A percentile compares a stretch with the other conserved stretches of the same genome.
phyloP scores from a whole-genome alignment of 1,140 invertebrate species.

The Pogonognathellus flavescens region DNA sequence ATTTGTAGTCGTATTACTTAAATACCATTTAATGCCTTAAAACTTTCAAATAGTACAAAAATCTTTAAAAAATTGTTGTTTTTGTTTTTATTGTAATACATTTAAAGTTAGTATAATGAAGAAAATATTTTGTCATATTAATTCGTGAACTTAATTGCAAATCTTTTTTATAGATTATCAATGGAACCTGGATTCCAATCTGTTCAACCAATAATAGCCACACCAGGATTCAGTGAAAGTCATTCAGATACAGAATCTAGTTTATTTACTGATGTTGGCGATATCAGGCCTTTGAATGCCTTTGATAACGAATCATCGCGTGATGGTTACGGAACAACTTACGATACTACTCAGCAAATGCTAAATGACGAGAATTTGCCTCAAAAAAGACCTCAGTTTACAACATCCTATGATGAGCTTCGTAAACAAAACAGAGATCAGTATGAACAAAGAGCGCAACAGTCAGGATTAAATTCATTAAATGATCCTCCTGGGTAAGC shows the following conservation, averaged over 20 bases:
- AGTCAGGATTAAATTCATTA: constrained; percentile 28
- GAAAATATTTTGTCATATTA: not conserved
- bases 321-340: not conserved
- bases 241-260: not conserved
- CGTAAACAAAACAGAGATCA: constrained; percentile 75
- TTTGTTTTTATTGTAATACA: too few species aligned
- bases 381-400: constrained; percentile 55
- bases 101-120: too few species aligned
- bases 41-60: too few species aligned
- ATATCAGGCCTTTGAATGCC: constrained; percentile 51
- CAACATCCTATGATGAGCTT: constrained; percentile 75
- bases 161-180: not conserved
- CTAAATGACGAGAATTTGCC: constrained; percentile 59
- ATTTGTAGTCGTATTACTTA: not conserved
- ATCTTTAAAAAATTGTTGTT: too few species aligned
- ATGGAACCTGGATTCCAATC: constrained; percentile 37
- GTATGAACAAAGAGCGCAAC: constrained; percentile 69
- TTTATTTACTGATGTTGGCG: constrained; percentile 66
- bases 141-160: not conserved
- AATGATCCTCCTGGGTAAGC: constrained; percentile 8
- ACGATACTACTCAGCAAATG: constrained; percentile 56
- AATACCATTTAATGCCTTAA: too few species aligned
- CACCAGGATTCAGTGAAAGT: not conserved
- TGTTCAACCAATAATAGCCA: not conserved
- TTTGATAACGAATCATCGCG: constrained; percentile 35